Percentiles rank a stretch among this genome's conserved stretches.
These are phyloP conservation scores for Podarcis muralis DNA, from an alignment of 2,113 vertebrate genomes.

Conservation along the genomic window DNA sequence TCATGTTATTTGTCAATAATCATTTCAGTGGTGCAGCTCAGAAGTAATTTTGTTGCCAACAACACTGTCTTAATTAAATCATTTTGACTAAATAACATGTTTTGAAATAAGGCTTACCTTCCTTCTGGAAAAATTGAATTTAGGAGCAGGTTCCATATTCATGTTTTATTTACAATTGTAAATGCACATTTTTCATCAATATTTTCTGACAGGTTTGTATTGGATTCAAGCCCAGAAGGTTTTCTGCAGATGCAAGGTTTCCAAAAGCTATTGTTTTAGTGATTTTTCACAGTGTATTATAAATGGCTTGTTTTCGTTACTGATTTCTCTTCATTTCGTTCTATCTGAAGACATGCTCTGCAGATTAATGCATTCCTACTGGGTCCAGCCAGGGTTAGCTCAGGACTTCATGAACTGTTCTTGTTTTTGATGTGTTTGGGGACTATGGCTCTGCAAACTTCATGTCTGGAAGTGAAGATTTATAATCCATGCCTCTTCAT, in stretches of 20 bases:
- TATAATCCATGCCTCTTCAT: conserved; percentile 24
- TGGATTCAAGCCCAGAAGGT: conserved; percentile 68
- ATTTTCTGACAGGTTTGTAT: conserved; percentile 72
- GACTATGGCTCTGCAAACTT: conserved; percentile 22
- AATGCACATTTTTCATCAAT: conserved; percentile 68
- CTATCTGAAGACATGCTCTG: conserved; percentile 42
- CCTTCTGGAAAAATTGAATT: conserved; percentile 59
- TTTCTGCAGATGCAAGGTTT: conserved; percentile 67
- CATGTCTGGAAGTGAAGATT: conserved; percentile 48
- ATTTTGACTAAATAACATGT: conserved; percentile 39
- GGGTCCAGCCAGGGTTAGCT: conserved; percentile 27
- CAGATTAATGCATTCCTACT: conserved; percentile 58
- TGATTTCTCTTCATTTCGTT: conserved; percentile 57
- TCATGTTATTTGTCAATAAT: conserved; percentile 54
- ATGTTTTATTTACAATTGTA: conserved; percentile 70
- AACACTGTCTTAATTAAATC: conserved; percentile 66
- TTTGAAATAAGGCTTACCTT: conserved; percentile 13
- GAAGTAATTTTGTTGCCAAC: conserved; percentile 57
- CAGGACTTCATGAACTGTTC: conserved; percentile 41
- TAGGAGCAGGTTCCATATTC: conserved; percentile 54
- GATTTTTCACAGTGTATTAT: conserved; percentile 60
- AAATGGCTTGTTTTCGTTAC: conserved; percentile 60
- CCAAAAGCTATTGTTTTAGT: conserved; percentile 65
- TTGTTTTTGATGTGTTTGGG: conserved; percentile 51
- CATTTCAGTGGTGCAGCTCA: conserved; percentile 36